A percentile compares a stretch with the other conserved stretches of the same genome.
Evolutionary conservation across 2,888 invertebrate genomes (phyloP).

Genomic region (Stenchaetothrips biformis): DNA sequence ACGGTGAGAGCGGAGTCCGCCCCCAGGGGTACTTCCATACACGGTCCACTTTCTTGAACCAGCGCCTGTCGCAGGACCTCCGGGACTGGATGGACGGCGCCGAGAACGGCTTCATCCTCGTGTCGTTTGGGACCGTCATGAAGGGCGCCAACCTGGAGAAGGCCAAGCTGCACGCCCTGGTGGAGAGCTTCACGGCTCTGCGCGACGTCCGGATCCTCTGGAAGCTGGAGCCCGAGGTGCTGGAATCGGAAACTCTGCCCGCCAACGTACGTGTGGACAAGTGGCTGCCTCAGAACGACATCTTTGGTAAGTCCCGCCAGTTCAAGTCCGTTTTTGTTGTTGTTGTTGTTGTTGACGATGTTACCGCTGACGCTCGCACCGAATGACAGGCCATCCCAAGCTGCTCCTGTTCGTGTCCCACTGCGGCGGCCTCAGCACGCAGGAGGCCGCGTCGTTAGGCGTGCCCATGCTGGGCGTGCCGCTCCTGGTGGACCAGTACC

Average conservation of each 20-base stretch:
- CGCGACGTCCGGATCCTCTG: slow-evolving; percentile 31
- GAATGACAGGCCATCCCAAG: slow-evolving; percentile 13
- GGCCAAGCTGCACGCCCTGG: background rate
- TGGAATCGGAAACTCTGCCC: slow-evolving; percentile 9
- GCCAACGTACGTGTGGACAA: slow-evolving; percentile 28
- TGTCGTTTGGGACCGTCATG: slow-evolving; percentile 45
- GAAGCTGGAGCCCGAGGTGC: slow-evolving; percentile 8
- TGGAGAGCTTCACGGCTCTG: slow-evolving; percentile 26
- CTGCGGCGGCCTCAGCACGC: slow-evolving; percentile 1
- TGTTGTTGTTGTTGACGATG: no score
- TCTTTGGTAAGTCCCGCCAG: slow-evolving; percentile 16
- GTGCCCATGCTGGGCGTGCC: slow-evolving; percentile 6
- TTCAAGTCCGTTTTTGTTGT: no score
- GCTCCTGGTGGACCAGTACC: background rate
- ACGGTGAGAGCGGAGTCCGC: background rate
- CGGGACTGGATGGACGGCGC: slow-evolving; percentile 43
- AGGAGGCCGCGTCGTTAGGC: background rate
- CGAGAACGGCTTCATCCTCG: slow-evolving; percentile 42
- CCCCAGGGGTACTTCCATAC: no score
- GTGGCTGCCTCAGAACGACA: slow-evolving; percentile 32
- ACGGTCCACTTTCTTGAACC: no score
- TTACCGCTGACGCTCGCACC: no score
- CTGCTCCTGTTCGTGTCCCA: slow-evolving; percentile 15
- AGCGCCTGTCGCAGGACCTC: slow-evolving; percentile 39
- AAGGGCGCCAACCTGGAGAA: slow-evolving; percentile 32